These are phyloP conservation scores for Lasioglossum albipes DNA, from an alignment of 1,140 invertebrate species.

Conservation along the genomic window DNA sequence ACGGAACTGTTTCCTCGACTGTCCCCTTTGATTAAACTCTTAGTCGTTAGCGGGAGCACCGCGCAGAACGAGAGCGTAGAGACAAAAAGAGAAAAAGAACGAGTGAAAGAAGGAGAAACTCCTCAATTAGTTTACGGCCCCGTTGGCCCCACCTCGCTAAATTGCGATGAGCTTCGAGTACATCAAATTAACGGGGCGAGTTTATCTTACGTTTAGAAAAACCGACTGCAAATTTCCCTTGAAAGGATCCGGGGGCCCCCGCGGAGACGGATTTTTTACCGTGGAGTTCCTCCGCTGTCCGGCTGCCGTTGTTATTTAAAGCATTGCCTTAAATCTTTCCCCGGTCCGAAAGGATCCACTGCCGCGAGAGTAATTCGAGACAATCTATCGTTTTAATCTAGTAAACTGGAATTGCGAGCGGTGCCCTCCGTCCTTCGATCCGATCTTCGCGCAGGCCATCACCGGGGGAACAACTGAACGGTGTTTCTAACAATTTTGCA, in stretches of 20 bases:
- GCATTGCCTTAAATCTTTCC: slow-evolving; percentile 24
- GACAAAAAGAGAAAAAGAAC: too few species aligned
- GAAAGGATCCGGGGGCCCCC: neutral
- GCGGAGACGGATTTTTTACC: slow-evolving; percentile 23
- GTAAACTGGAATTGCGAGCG: slow-evolving; percentile 17
- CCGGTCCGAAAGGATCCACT: slow-evolving; percentile 20
- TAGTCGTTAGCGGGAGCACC: neutral
- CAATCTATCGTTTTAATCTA: slow-evolving; percentile 44
- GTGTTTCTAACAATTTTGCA: slow-evolving; percentile 1
- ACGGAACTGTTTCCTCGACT: neutral
- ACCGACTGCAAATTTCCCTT: slow-evolving; percentile 19
- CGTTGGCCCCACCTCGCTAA: neutral
- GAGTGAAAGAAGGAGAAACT: too few species aligned
- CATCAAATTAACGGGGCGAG: slow-evolving; percentile 30
- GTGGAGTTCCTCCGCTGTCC: slow-evolving; percentile 2
- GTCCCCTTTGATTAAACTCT: slow-evolving; percentile 21
- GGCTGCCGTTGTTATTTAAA: slow-evolving; percentile 36
- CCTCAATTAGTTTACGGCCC: slow-evolving; percentile 9
- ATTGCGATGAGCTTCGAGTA: slow-evolving; percentile 27
- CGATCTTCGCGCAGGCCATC: neutral
- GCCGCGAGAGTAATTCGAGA: slow-evolving; percentile 28
- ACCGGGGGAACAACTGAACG: neutral
- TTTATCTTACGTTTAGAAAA: slow-evolving; percentile 27
- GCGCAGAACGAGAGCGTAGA: too few species aligned
- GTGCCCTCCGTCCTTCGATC: neutral